Evolutionary conservation across 2,797 vertebrate genomes (phyloP), one percentile per base, ranked within the genome.

Genomic region (Pseudomugil tenellus): DNA sequence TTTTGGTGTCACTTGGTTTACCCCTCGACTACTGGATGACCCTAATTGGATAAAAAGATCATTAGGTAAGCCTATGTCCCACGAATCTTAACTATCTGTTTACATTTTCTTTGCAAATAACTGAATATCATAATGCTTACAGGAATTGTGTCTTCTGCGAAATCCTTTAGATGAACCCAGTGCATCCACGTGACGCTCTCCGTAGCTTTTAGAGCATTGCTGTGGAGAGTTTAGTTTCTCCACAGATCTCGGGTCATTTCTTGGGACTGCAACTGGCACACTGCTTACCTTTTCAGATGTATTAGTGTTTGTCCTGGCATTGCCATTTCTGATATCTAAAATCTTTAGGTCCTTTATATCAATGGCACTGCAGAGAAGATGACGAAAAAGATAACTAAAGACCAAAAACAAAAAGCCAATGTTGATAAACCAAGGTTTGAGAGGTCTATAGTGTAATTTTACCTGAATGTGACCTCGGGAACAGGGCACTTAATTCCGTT

Each of bases 381-480:
- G 29, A 31, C 2, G 14, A 11, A 21, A 52, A 51, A 34, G 1
- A 41, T 2, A 1, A 58, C 68, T 39, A 57, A 16, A 21, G 58
- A 72, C 19, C 58, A 25, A 41, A n/a, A n/a, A 23, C 6, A 21
- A 55, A 52, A 0, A 10, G 0, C 5, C 0, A 0, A 4, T 39
- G 31, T 13, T 4, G 7, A 25, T 17, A 6, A 34, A 16, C 25
- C 41, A 8, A 48, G 28, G 11, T 1, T 25, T 28, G 37, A 17
- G 26, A 23, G 3, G 6, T 3, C 0, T 26, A 51, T 7, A 49
- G 1, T 1, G 10, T 13, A 17, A 43, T 74, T 90, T 90, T 84
- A 98, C 98, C 98, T 97, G 93, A 99, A 99, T n/a, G 98, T 99
- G 89, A 99, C 97, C 84, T 99, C 98, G 8, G 96, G 96, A 68